Evolutionary conservation across 2,113 vertebrate species (phyloP).

Genomic region (Athene cunicularia): DNA sequence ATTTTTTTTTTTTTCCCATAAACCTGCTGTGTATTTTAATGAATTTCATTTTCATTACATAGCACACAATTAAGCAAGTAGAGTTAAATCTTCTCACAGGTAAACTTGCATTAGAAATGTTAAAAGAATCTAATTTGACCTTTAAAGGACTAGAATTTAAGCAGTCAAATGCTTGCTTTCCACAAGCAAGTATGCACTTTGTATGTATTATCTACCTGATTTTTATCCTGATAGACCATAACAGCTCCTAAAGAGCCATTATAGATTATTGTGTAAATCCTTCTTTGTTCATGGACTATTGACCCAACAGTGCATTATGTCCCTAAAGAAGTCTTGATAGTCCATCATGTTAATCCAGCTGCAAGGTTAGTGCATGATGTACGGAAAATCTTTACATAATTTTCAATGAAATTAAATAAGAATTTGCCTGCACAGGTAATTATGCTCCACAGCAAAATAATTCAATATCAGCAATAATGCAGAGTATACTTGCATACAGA

Average conservation of each 20-base stretch:
- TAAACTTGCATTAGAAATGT: not conserved
- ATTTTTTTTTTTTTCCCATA: not conserved
- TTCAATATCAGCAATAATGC: slow-evolving; percentile 1
- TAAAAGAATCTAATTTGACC: not conserved
- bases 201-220: slow-evolving; percentile 10
- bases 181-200: not conserved
- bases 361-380: not conserved
- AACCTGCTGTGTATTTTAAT: not conserved
- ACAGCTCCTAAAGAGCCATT: slow-evolving; percentile 55
- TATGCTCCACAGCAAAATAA: not conserved
- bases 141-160: not conserved
- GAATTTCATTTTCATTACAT: not conserved
- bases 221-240: slow-evolving; percentile 57
- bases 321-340: slow-evolving; percentile 54
- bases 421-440: not conserved
- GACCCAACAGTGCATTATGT: slow-evolving; percentile 45
- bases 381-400: slow-evolving; percentile 59
- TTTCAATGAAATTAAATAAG: slow-evolving; percentile 64
- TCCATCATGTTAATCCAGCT: slow-evolving; percentile 63
- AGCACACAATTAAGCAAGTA: not conserved
- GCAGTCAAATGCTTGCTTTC: not conserved
- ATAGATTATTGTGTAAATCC: slow-evolving; percentile 70
- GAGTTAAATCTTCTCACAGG: not conserved
- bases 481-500: not conserved
- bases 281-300: slow-evolving; percentile 65